Evolutionary conservation across 2,888 invertebrate genomes (phyloP), one percentile per base, ranked within the genome.

Genomic region (Cryptus viduatorius): DNA sequence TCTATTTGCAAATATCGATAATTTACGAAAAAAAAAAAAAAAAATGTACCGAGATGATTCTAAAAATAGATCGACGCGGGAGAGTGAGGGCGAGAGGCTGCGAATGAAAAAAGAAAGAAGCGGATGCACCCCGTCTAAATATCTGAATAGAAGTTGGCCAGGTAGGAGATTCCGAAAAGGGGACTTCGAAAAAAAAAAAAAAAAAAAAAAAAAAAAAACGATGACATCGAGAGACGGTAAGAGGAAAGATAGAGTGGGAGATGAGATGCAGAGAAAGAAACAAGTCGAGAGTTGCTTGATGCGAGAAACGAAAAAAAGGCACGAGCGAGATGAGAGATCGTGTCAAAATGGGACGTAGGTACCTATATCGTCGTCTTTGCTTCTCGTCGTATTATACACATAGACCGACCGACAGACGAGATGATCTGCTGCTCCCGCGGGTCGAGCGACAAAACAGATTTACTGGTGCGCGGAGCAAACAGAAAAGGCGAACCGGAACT

Each of bases 61-160:
- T 79, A 67, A 65, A 79, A 82, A 84, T 82, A 79, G 73, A 84
- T 75, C 75, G 68, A 78, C 68, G 73, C 64, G 44, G 14, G 29
- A 79, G 72, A 69, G 80, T 75, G 75, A 75, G 75, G 85, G 79
- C 85, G 86, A 86, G 79, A 84, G 83, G 69, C 82, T 80, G 79
- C 19, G 84, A 79, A 83, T 82, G 79, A 87, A 87, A 86, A 87
- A 82, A 86, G 88, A 88, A 78, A 88, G 87, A 88, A 89, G 86
- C 88, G 86, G 89, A 88, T 87, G 87, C 88, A 89, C 89, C 89
- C 88, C 87, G 88, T 84, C 87, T 87, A 88, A 90, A 89, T 87
- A 88, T 83, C 88, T 91, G 90, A 91, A 90, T 90, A 89, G 89
- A 37, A 90, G 83, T 88, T 86, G 86, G 53, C 86, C 88, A 90